A percentile compares a stretch with the other conserved stretches of the same genome.
Conservation (phyloP, 2,797 vertebrate species). For the Enteromius unitaeniatus region DNA sequence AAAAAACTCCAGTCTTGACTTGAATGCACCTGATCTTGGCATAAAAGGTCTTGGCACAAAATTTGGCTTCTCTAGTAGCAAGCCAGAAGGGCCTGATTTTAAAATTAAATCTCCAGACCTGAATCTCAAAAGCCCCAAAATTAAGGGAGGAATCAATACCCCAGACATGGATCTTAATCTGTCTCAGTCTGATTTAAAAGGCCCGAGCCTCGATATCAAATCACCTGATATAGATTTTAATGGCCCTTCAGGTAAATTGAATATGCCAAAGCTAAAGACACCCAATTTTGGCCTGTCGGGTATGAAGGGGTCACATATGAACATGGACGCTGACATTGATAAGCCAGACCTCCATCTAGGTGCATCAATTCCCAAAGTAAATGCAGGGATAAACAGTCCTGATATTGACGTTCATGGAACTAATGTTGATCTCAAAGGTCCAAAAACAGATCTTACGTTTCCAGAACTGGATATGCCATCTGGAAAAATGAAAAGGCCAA, state of each 20-base stretch:
- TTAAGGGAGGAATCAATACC: conserved; percentile 27
- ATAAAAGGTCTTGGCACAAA: conserved; percentile 59
- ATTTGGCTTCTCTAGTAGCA: conserved; percentile 54
- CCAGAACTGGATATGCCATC: conserved; percentile 57
- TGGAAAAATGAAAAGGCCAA: conserved; percentile 62
- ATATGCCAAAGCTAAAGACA: conserved; percentile 55
- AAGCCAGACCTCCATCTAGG: conserved; percentile 49
- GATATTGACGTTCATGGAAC: conserved; percentile 57
- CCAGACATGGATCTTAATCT: conserved; percentile 38
- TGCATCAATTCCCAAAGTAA: conserved; percentile 39
- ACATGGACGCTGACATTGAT: conserved; percentile 52
- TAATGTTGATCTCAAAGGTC: conserved; percentile 48
- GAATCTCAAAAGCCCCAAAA: conserved; percentile 55
- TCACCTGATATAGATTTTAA: conserved; percentile 55
- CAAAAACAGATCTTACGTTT: conserved; percentile 41
- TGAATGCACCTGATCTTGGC: conserved; percentile 37
- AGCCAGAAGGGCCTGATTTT: conserved; percentile 10
- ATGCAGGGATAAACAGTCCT: conserved; percentile 41
- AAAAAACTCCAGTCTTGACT: conserved; percentile 45
- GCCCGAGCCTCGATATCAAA: conserved; percentile 51
- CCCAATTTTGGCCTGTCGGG: conserved; percentile 56
- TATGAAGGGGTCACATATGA: conserved; percentile 48
- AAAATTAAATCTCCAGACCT: conserved; percentile 18
- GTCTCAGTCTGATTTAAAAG: conserved; percentile 39
- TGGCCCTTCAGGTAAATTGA: conserved; percentile 55